These are phyloP conservation scores for Sylvilagus bachmani DNA, from an alignment of 2,113 vertebrate species.

Conservation along the genomic window DNA sequence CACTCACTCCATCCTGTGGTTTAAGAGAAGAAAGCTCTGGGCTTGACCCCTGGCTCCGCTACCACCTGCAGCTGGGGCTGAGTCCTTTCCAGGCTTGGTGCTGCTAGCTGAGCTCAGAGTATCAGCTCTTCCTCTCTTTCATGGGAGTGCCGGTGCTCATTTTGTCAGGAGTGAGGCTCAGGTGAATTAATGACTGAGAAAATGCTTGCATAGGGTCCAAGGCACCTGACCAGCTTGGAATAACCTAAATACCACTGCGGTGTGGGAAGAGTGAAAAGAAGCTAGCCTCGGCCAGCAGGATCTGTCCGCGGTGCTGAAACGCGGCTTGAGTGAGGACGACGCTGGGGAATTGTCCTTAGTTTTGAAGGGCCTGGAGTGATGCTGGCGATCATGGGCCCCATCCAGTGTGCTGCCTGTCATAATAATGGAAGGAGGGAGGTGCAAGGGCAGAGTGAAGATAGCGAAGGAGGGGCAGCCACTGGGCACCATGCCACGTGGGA, in stretches of 20 bases:
- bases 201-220: neutral
- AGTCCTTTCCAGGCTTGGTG: neutral
- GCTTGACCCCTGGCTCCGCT: neutral
- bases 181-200: neutral
- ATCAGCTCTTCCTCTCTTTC: constrained; percentile 19
- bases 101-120: neutral
- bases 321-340: neutral
- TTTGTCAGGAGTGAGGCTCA: neutral
- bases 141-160: too few species aligned
- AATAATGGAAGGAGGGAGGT: neutral
- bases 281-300: neutral
- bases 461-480: too few species aligned
- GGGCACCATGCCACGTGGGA: too few species aligned
- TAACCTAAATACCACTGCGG: neutral
- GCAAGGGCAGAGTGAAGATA: neutral
- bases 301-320: neutral
- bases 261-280: neutral
- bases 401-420: neutral
- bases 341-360: neutral
- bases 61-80: neutral
- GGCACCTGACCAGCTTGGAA: neutral
- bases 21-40: neutral
- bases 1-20: neutral
- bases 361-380: neutral
- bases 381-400: neutral